These are phyloP conservation scores for Drosophila tripunctata DNA, from an alignment of 2,888 invertebrate species.

Conservation along the genomic window DNA sequence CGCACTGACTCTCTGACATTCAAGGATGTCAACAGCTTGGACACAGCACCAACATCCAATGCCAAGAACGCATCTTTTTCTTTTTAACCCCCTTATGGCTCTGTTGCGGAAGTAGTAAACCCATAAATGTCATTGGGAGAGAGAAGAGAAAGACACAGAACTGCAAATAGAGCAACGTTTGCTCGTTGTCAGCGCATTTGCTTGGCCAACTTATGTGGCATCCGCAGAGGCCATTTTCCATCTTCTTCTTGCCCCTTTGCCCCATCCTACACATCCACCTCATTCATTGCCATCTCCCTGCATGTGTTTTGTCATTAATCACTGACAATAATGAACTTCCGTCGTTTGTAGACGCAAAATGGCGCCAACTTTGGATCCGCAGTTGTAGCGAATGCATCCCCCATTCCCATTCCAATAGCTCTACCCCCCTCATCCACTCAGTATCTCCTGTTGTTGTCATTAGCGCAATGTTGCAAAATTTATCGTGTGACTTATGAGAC, in stretches of 20 bases:
- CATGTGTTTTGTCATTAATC: slow-evolving; percentile 78
- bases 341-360: slow-evolving; percentile 70
- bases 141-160: slow-evolving; percentile 23
- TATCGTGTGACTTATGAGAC: slow-evolving; percentile 77
- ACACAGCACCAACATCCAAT: not conserved
- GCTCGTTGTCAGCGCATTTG: slow-evolving; percentile 49
- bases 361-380: slow-evolving; percentile 51
- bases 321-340: slow-evolving; percentile 83
- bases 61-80: slow-evolving; percentile 10
- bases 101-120: slow-evolving; percentile 68
- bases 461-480: slow-evolving; percentile 80
- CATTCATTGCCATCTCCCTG: slow-evolving; percentile 1
- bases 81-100: not conserved
- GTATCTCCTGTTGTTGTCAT: slow-evolving; percentile 60
- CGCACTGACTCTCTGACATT: slow-evolving; percentile 61
- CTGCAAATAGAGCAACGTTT: slow-evolving; percentile 18
- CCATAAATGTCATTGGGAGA: slow-evolving; percentile 61
- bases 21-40: slow-evolving; percentile 52
- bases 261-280: not conserved
- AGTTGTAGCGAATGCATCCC: slow-evolving; percentile 30
- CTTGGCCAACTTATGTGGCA: slow-evolving; percentile 69
- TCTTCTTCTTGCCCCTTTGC: not conserved
- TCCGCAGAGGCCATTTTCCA: slow-evolving; percentile 29
- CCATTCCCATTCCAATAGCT: not conserved
- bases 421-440: not conserved